Evolutionary conservation across 2,888 invertebrate species (phyloP).

Genomic region (Bruchidius siliquastri): DNA sequence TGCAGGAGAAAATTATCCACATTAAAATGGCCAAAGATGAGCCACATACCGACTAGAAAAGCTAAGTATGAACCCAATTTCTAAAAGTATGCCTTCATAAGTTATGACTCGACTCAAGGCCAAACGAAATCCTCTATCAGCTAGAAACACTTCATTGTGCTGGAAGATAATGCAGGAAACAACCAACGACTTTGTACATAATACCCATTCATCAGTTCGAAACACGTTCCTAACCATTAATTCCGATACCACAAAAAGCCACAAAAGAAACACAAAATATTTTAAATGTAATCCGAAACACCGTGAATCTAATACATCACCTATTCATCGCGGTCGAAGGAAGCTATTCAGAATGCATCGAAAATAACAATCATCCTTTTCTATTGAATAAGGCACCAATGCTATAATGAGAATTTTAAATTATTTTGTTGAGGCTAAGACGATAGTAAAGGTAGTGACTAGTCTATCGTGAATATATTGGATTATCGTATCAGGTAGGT

Average conservation of each 20-base stretch:
- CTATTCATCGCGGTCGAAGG: not conserved
- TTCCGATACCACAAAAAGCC: not conserved
- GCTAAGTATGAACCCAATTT: no score
- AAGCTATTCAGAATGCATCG: not conserved
- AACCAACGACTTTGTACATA: not conserved
- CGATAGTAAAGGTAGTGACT: not conserved
- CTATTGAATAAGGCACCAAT: not conserved
- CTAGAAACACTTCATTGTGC: not conserved
- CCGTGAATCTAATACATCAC: not conserved
- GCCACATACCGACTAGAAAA: no score
- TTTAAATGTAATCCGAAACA: not conserved
- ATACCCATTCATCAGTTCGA: not conserved
- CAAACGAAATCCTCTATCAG: no score
- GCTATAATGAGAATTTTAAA: not conserved
- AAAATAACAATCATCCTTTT: not conserved
- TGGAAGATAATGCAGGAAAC: not conserved
- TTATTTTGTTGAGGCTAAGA: not conserved
- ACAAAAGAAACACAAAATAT: not conserved
- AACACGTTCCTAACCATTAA: not conserved
- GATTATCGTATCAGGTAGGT: no score
- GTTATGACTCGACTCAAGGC: no score
- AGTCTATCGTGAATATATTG: not conserved
- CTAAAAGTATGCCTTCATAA: no score
- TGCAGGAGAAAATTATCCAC: no score
- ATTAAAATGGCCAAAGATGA: no score